These are phyloP conservation scores for Pteronura brasiliensis DNA, from an alignment of 2,113 vertebrate genomes.

Conservation along the genomic window DNA sequence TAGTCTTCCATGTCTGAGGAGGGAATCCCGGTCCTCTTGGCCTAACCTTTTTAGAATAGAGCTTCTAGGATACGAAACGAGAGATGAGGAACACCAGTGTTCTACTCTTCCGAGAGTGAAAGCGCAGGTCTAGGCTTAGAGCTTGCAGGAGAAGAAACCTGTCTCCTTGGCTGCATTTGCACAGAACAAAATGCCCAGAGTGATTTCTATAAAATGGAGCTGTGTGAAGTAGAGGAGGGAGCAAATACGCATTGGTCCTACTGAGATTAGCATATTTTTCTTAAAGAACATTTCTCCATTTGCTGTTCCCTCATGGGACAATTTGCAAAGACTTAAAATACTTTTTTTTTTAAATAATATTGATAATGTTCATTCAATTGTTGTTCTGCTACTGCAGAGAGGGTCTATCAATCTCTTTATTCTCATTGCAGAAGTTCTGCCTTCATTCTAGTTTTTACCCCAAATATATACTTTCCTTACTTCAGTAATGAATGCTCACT, in stretches of 20 bases:
- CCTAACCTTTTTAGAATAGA: not conserved
- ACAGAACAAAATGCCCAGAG: not conserved
- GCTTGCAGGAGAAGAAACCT: accelerated
- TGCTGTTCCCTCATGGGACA: not conserved
- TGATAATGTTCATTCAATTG: not conserved
- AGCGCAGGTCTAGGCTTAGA: not conserved
- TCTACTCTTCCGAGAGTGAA: not conserved
- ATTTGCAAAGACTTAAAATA: not conserved
- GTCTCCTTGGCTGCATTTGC: not conserved
- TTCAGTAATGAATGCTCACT: not conserved
- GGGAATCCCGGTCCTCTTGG: not conserved
- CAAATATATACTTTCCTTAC: not conserved
- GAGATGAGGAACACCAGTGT: not conserved
- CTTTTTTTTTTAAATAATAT: not conserved
- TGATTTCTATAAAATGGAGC: not conserved
- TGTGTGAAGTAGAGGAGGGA: not conserved
- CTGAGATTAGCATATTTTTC: not conserved
- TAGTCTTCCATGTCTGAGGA: not conserved
- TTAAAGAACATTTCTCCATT: not conserved
- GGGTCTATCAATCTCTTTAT: not conserved
- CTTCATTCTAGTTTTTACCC: not conserved
- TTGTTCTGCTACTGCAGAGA: not conserved
- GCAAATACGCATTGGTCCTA: not conserved
- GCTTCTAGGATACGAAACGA: not conserved
- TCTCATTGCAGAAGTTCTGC: not conserved